These are phyloP conservation scores for Eurypyga helias DNA, from an alignment of 2,113 vertebrate genomes.

Conservation along the genomic window DNA sequence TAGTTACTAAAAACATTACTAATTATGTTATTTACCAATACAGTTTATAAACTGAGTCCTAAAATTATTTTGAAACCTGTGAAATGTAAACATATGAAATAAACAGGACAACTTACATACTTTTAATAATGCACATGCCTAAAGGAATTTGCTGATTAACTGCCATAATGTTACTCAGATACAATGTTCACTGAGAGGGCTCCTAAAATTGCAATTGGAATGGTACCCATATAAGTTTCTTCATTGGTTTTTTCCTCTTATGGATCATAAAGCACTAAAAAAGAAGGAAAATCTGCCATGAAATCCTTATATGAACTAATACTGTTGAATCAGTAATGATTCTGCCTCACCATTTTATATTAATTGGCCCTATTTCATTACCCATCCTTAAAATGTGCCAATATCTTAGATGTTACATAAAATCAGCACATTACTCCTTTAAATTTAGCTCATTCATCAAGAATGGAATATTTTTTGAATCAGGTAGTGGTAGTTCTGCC, in stretches of 20 bases:
- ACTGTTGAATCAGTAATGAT: background rate
- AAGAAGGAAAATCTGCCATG: background rate
- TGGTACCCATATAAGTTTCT: background rate
- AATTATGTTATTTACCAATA: background rate
- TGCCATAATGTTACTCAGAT: background rate
- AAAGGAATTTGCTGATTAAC: background rate
- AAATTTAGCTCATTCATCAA: background rate
- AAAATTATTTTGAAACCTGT: background rate
- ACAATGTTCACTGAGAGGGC: background rate
- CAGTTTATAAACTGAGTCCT: background rate
- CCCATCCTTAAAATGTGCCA: background rate
- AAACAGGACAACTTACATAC: background rate
- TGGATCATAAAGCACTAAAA: rapidly evolving
- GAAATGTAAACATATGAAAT: background rate
- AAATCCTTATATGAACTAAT: background rate
- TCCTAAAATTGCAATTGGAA: background rate
- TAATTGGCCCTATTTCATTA: background rate
- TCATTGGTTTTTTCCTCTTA: rapidly evolving
- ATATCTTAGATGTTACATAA: background rate
- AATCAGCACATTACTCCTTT: background rate
- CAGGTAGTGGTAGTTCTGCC: background rate
- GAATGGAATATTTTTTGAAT: rapidly evolving
- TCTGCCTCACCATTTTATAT: background rate
- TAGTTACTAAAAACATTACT: background rate
- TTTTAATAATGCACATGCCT: background rate